A percentile compares a stretch with the other conserved stretches of the same genome.
These are phyloP conservation scores for Heliothis subflexa DNA, from an alignment of 1,140 invertebrate species.

Conservation along the genomic window DNA sequence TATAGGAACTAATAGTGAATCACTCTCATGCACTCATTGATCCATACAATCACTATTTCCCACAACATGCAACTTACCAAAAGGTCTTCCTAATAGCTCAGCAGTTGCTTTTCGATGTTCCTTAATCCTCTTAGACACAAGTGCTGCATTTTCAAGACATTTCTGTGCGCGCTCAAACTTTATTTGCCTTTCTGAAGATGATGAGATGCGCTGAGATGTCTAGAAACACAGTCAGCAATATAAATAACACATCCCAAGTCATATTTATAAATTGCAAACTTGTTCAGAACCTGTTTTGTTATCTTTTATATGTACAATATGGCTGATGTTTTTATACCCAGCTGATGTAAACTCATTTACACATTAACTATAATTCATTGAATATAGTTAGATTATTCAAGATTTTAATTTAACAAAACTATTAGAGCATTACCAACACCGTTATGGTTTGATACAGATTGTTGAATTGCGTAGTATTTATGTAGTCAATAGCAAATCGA, in stretches of 20 bases:
- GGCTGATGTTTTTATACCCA: constrained; percentile 20
- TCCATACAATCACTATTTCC: neutral
- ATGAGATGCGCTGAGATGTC: constrained; percentile 65
- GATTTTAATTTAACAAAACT: neutral
- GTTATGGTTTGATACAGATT: neutral
- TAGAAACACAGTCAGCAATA: constrained; percentile 28
- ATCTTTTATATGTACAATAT: constrained; percentile 19
- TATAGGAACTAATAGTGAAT: too few species aligned
- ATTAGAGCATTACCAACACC: constrained; percentile 8
- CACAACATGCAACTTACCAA: constrained; percentile 62
- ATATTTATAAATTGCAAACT: neutral
- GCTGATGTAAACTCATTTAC: constrained; percentile 14
- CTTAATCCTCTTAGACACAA: constrained; percentile 82
- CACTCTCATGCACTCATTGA: too few species aligned
- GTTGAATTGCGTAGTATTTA: constrained; percentile 37
- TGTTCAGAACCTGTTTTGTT: neutral
- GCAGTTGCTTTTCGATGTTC: constrained; percentile 82
- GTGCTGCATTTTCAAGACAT: constrained; percentile 82
- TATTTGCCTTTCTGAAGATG: constrained; percentile 79
- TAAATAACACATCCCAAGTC: too few species aligned
- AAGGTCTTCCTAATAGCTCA: constrained; percentile 76
- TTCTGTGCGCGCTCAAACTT: constrained; percentile 82
- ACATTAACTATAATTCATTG: too few species aligned
- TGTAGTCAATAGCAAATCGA: constrained; percentile 31
- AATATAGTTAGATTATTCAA: too few species aligned